phyloP scores from a whole-genome alignment of 1,140 invertebrate species.

The Nautilus pompilius region DNA sequence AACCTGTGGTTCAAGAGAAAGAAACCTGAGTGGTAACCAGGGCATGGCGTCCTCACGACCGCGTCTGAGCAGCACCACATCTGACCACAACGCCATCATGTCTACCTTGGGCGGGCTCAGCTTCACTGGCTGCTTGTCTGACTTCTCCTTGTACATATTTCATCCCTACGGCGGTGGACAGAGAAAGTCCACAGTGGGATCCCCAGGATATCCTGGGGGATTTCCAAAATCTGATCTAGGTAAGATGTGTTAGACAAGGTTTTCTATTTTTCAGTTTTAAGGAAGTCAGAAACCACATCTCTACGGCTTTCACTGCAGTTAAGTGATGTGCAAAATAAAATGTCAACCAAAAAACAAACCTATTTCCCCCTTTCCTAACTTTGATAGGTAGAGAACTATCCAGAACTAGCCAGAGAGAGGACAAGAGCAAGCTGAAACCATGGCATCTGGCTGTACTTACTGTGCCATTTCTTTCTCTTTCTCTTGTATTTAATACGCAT shows the following conservation, averaged over 20 bases:
- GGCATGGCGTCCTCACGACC: constrained; percentile 1
- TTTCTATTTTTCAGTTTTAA: no score
- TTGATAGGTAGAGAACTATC: no score
- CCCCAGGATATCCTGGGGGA: background rate
- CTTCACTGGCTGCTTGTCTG: constrained; percentile 89
- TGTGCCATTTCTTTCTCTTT: no score
- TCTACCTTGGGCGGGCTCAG: constrained; percentile 75
- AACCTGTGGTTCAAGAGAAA: constrained; percentile 10
- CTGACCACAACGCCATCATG: constrained; percentile 12
- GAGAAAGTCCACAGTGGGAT: constrained; percentile 20
- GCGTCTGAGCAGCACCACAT: constrained; percentile 27
- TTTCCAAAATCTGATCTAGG: constrained; percentile 1
- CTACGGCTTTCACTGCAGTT: no score
- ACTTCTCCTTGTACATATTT: constrained; percentile 97
- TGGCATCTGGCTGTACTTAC: no score
- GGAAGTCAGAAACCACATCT: no score
- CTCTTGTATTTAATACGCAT: no score
- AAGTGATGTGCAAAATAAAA: no score
- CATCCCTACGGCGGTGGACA: constrained; percentile 80
- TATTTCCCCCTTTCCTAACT: no score
- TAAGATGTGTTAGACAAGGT: background rate
- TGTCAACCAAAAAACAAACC: no score
- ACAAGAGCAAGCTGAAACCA: no score
- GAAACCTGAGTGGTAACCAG: constrained; percentile 25
- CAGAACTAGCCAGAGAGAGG: no score